Percentiles rank a stretch among this genome's conserved stretches.
phyloP scores from a whole-genome alignment of 2,888 invertebrate genomes.

The Papilio demoleus region DNA sequence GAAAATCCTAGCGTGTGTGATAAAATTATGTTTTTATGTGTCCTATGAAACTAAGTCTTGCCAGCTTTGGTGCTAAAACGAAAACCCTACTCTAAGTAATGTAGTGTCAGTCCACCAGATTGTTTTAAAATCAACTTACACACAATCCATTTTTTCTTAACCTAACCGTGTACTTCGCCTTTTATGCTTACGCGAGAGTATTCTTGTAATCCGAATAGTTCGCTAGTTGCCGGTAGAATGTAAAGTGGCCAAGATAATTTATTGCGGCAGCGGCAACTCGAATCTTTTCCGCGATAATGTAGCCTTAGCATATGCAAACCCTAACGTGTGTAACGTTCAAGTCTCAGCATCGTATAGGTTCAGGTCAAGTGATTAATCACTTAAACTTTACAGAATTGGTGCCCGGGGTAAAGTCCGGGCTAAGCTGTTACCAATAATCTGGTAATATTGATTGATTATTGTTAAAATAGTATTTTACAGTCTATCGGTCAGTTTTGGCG shows the following conservation, averaged over 20 bases:
- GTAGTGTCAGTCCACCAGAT: too few relatives aligned
- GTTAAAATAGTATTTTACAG: neutral
- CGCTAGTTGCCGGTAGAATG: too few relatives aligned
- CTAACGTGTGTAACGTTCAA: constrained; percentile 10
- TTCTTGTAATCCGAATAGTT: too few relatives aligned
- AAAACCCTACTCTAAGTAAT: neutral
- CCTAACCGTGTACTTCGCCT: neutral
- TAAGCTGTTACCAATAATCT: neutral
- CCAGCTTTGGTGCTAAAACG: neutral
- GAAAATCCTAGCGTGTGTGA: too few relatives aligned
- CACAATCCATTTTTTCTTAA: neutral
- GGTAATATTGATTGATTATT: constrained; percentile 10
- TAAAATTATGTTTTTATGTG: too few relatives aligned
- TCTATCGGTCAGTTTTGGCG: neutral
- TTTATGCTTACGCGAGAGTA: too few relatives aligned
- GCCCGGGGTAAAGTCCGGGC: constrained; percentile 7
- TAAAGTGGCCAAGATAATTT: too few relatives aligned
- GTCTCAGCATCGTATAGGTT: constrained; percentile 15
- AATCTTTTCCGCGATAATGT: too few relatives aligned
- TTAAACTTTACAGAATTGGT: constrained; percentile 16
- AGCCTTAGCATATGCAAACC: too few relatives aligned
- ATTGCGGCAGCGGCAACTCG: too few relatives aligned
- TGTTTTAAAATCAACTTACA: too few relatives aligned
- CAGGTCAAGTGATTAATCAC: constrained; percentile 24
- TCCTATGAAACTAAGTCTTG: too few relatives aligned